Evolutionary conservation across 2,797 vertebrate species (phyloP).

Genomic region (Macrochelys suwanniensis): DNA sequence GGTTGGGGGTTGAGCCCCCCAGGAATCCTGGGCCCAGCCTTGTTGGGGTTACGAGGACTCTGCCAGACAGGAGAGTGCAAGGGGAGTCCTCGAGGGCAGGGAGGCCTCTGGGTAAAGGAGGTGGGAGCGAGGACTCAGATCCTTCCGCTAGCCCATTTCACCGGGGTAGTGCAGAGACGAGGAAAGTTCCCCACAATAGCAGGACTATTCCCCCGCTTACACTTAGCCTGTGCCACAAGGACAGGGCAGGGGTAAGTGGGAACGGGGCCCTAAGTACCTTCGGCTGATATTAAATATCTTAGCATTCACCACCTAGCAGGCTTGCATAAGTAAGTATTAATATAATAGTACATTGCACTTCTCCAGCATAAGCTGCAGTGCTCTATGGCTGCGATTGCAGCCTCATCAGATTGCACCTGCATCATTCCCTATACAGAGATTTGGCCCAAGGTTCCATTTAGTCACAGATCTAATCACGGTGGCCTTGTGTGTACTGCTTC

Average conservation of each 20-base stretch:
- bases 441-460: neutral
- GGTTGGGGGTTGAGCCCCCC: too few species aligned
- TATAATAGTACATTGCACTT: neutral
- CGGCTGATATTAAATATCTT: neutral
- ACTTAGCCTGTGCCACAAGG: neutral
- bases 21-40: too few species aligned
- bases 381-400: neutral
- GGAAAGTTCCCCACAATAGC: too few species aligned
- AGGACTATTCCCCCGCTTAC: too few species aligned
- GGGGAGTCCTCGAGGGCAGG: too few species aligned
- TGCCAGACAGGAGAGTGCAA: too few species aligned
- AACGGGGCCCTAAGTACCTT: neutral
- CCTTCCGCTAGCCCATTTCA: too few species aligned
- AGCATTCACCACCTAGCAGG: neutral
- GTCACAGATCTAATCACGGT: neutral
- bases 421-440: neutral
- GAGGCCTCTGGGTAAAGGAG: too few species aligned
- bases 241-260: neutral
- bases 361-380: neutral
- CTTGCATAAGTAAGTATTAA: too few species aligned
- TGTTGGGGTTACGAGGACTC: too few species aligned
- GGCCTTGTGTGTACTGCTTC: neutral
- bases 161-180: too few species aligned
- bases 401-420: neutral
- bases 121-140: too few species aligned